Evolutionary conservation across 30 jellyfish, hydroid and myxozoan genomes (phyloP), one percentile per base, ranked within the genome.

Genomic region (Aurelia aurita): DNA sequence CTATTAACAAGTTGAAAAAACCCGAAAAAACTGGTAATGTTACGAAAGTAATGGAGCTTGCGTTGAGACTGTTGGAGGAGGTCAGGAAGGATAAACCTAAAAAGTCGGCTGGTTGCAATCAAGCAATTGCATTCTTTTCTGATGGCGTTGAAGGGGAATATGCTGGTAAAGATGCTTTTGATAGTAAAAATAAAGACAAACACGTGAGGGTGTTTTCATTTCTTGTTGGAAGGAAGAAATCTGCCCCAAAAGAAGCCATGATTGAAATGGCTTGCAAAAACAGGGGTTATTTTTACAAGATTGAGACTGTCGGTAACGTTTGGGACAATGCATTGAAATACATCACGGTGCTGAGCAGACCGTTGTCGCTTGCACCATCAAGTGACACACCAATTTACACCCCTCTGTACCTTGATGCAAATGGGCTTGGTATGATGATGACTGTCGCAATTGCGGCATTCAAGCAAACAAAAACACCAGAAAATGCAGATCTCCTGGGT

Each of bases 401-500:
- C 21, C 91, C 91, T 25, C 74, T 88, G 10, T 88, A 88, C 55
- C 72, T 88, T 23, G 97, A 88, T 77, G 88, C 88, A n/a, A 72
- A 87, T 46, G 97, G 94, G 5, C 91, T 89, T 20, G 97, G 97
- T 3, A 89, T 89, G 97, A 89, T 89, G 97, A 71, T 85, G 84
- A 81, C 95, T 35, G 85, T 77, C 31, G 79, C 97, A 21, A 63
- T 67, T 60, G 82, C 95, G 12, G 97, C 83, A 19, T 81, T 89
- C 45, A 80, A 65, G 66, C 74, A 72, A 14, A 35, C 74, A 13
- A 73, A 43, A 32, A 45, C 25, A 27, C 88, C 88, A 32, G 54
- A 77, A 69, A 78, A 77, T 35, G 86, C 88, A 3, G 88, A 39
- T 14, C 49, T 87, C 3, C 73, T 87, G 55, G 96, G 90, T 35